Evolutionary conservation across 2,888 invertebrate genomes (phyloP), one percentile per base, ranked within the genome.

Genomic region (Tetropium fuscum): DNA sequence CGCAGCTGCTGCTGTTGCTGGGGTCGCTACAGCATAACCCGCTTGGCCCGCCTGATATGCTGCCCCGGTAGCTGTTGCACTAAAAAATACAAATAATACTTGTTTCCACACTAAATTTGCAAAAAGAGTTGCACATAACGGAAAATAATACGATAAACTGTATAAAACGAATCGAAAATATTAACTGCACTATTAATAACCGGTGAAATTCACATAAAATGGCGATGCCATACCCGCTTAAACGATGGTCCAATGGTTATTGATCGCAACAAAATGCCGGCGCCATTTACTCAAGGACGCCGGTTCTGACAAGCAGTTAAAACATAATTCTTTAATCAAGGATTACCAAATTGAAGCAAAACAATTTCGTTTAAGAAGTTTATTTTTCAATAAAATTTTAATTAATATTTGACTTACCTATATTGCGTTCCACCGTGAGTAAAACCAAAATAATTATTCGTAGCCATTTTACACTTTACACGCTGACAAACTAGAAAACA

Each of bases 371-470:
- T n/a, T n/a, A n/a, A n/a, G n/a, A n/a, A n/a, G n/a, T n/a, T n/a
- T 22, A n/a, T 43, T 44, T 51, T 15, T 40, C 2, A 11, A 7
- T 22, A 22, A n/a, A 13, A 30, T 25, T 15, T 38, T 4, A 5
- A 41, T n/a, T 16, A 19, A 49, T 40, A 59, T 64, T 69, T 66
- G 71, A 84, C 90, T 87, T 85, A 93, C 92, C 92, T 92, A 83
- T 94, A 94, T 87, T 95, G 95, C 79, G 94, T 93, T 82, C 94
- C 94, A 80, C 94, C 93, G 83, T 95, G 94, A 79, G 94, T 93
- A 88, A 95, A 95, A 81, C 94, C 94, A 84, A 94, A 94, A 87
- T 95, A 95, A 88, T 95, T 95, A 87, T 95, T 95, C 84, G 94
- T 90, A 84, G 93, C 92, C 93, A 93, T 81, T 73, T 78, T 80